phyloP scores from a whole-genome alignment of 2,113 vertebrate genomes.

The Megaleporinus macrocephalus region DNA sequence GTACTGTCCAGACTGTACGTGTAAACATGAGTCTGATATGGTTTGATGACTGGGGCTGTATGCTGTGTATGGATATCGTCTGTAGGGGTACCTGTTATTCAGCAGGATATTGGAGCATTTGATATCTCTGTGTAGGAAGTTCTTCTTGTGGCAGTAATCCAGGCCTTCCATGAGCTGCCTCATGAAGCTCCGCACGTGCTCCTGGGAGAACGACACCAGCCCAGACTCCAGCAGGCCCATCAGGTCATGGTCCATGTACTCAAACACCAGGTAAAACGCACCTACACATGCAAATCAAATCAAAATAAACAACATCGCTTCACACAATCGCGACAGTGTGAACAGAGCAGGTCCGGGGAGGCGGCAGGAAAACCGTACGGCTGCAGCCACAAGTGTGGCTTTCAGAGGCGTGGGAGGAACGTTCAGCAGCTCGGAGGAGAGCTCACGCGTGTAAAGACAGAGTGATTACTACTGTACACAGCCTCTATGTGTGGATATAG shows the following conservation, averaged over 20 bases:
- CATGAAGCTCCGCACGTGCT: constrained; percentile 98
- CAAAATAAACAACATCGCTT: not conserved
- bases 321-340: not conserved
- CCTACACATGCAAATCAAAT: constrained; percentile 67
- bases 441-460: too few species aligned
- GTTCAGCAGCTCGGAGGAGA: too few species aligned
- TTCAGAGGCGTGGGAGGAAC: too few species aligned
- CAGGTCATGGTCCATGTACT: constrained; percentile 99
- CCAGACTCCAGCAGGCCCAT: constrained; percentile 99
- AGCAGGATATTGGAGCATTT: constrained; percentile 98
- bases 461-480: too few species aligned
- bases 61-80: too few species aligned
- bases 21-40: too few species aligned
- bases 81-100: constrained; percentile 88
- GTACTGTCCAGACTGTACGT: too few species aligned
- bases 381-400: too few species aligned
- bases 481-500: too few species aligned
- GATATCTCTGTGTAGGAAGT: constrained; percentile 97
- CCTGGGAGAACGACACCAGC: constrained; percentile 96
- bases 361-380: too few species aligned
- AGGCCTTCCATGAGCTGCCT: constrained; percentile 98
- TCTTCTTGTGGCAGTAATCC: constrained; percentile 99
- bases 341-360: too few species aligned
- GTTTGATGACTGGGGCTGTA: too few species aligned
- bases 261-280: constrained; percentile 98